Conservation (phyloP, 2,113 vertebrate genomes). For the Myodes glareolus region DNA sequence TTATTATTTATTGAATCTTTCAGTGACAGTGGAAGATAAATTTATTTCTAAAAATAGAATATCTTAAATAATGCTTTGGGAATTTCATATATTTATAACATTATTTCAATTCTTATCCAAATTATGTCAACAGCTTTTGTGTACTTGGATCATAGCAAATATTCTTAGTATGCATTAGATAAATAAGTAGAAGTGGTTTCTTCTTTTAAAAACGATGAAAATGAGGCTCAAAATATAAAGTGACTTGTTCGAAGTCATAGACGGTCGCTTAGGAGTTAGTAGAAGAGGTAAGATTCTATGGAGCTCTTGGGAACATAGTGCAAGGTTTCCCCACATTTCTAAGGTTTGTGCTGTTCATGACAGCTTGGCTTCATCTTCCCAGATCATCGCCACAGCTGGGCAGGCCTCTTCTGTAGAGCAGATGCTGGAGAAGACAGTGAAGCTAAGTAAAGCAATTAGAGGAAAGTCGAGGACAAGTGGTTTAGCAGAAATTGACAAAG, state of each 20-base stretch:
- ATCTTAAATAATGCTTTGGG: not conserved
- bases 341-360: not conserved
- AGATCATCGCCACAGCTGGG: not conserved
- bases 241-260: not conserved
- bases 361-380: not conserved
- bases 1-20: not conserved
- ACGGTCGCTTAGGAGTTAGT: not conserved
- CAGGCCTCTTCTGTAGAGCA: not conserved
- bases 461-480: not conserved
- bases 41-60: not conserved
- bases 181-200: not conserved
- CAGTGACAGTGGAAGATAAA: not conserved
- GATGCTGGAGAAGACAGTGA: not conserved
- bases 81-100: not conserved
- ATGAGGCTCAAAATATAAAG: not conserved
- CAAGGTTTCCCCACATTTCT: not conserved
- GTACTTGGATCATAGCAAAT: not conserved
- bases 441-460: not conserved
- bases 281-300: not conserved
- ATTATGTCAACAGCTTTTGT: not conserved
- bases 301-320: not conserved
- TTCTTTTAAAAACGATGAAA: not conserved
- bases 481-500: not conserved
- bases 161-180: not conserved
- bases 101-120: not conserved